Base-by-base conservation (phyloP, 2,797 vertebrate genomes). In the Phrynocephalus forsythii region DNA sequence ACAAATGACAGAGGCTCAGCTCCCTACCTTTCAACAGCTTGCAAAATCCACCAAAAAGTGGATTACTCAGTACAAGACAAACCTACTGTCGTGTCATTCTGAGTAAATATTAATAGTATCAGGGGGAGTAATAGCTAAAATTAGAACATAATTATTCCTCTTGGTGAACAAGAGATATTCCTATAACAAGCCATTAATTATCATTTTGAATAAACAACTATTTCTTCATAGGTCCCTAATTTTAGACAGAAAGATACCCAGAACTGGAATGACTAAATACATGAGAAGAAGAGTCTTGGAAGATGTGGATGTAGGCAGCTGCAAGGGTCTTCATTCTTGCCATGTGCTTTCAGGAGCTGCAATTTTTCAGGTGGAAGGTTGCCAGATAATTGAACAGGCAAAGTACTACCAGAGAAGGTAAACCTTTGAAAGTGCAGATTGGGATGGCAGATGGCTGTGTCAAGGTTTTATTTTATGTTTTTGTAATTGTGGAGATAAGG, bases 121-220 rank as follows among this genome's bases (percentile, higher is more conserved):
- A 15, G 33, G 90, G 86, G 83, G 73, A 20, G 20, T 9, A 30
- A 26, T 30, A 83, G 18, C 69, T 93, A 88, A 72, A 60, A 77
- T 91, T 83, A 86, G 67, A 90, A 9, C 30, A 77, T 5, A 88
- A 30, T 82, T 80, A 84, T 77, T 91, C 76, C 44, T 94, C 87
- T 69, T 87, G 84, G 13, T 80, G 22, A 90, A 30, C 0, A 50
- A 86, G 66, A 68, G 85, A 56, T 72, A 77, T 84, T 48, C 67
- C 18, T 79, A 28, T 60, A 88, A 79, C n/a, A n/a, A 63, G 16
- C 66, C 6, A 60, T 33, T 83, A 82, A 79, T 60, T 83, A 30
- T 67, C 56, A 48, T 63, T 83, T 72, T 79, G 50, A 88, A 77
- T 8, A 77, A 77, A 44, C 24, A 44, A 85, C 26, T 50, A 5